Evolutionary conservation across 1,140 invertebrate genomes (phyloP).

Genomic region (Drosophila nebulosa): DNA sequence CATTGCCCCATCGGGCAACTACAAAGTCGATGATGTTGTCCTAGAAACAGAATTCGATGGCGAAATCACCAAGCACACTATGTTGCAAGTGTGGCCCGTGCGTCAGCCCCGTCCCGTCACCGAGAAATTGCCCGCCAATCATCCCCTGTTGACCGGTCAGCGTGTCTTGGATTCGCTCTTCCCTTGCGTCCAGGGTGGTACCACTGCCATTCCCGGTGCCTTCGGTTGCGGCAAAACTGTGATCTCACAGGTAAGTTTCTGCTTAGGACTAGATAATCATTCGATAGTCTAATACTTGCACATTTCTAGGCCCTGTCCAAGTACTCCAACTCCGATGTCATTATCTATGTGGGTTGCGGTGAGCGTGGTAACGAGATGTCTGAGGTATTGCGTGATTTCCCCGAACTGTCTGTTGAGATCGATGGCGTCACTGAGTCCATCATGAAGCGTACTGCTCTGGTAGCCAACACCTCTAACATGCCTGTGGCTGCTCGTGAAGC

Average conservation of each 20-base stretch:
- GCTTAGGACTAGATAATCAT: background rate
- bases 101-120: constrained; percentile 98
- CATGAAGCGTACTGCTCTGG: constrained; percentile 99
- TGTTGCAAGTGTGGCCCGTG: constrained; percentile 98
- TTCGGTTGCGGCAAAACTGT: constrained; percentile 99
- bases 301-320: constrained; percentile 93
- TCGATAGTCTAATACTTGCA: background rate
- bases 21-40: constrained; percentile 96
- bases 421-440: constrained; percentile 98
- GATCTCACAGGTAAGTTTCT: constrained; percentile 83
- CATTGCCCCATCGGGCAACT: constrained; percentile 95
- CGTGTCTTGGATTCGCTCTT: constrained; percentile 98
- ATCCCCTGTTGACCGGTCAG: constrained; percentile 98
- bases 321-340: constrained; percentile 99
- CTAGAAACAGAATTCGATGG: constrained; percentile 99
- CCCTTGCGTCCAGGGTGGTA: constrained; percentile 99
- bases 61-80: constrained; percentile 93
- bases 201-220: constrained; percentile 98
- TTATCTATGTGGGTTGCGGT: constrained; percentile 99
- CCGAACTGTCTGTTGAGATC: constrained; percentile 98
- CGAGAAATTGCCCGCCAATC: constrained; percentile 99
- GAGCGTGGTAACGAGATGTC: constrained; percentile 95
- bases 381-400: constrained; percentile 98
- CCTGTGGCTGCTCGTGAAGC: constrained; percentile 99
- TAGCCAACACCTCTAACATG: constrained; percentile 99